These are phyloP conservation scores for Molothrus aeneus DNA, from an alignment of 2,797 vertebrate species.

Conservation along the genomic window DNA sequence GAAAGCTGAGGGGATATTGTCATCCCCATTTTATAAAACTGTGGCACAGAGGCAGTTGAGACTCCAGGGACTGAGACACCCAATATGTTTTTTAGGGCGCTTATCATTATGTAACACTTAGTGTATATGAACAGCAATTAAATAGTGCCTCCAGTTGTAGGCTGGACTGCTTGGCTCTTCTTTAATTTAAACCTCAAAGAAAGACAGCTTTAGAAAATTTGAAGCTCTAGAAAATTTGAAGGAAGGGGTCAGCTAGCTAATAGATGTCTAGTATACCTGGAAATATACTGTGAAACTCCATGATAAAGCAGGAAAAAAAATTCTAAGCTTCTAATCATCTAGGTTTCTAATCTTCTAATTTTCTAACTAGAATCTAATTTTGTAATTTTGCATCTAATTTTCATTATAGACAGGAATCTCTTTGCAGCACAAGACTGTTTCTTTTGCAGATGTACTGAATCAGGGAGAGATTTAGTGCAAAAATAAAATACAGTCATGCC, in stretches of 20 bases:
- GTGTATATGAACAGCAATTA: neutral
- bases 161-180: neutral
- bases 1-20: neutral
- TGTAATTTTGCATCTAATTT: neutral
- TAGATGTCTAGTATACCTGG: neutral
- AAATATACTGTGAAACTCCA: neutral
- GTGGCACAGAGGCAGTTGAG: neutral
- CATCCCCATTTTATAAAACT: neutral
- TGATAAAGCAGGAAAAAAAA: neutral
- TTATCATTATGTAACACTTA: neutral
- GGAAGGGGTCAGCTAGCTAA: neutral
- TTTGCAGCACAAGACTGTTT: accelerated
- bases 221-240: neutral
- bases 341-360: neutral
- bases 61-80: neutral
- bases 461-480: neutral
- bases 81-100: neutral
- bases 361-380: neutral
- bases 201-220: neutral
- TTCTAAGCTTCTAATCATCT: neutral
- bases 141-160: neutral
- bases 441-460: neutral
- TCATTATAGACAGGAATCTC: neutral
- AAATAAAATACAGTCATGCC: neutral
- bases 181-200: neutral